These are phyloP conservation scores for Aphaenogaster ashmeadi DNA, from an alignment of 1,140 invertebrate genomes.

Conservation along the genomic window DNA sequence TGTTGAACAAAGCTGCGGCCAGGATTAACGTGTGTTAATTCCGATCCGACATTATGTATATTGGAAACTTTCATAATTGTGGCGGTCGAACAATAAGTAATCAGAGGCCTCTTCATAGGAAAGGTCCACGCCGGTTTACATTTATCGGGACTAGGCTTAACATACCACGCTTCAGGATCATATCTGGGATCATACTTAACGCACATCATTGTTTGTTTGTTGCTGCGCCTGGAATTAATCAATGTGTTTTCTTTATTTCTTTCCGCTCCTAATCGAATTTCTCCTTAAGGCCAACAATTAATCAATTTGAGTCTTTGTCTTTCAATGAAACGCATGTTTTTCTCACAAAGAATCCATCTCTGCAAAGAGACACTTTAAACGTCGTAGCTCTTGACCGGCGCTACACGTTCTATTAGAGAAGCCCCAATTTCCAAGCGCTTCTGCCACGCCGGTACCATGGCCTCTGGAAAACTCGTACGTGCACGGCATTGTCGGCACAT, in stretches of 20 bases:
- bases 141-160: slow-evolving; percentile 80
- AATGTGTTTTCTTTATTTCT: neutral
- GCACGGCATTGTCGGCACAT: slow-evolving; percentile 58
- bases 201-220: slow-evolving; percentile 61
- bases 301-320: neutral
- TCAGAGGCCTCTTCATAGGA: slow-evolving; percentile 80
- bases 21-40: slow-evolving; percentile 76
- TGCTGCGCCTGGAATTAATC: slow-evolving; percentile 68
- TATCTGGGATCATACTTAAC: slow-evolving; percentile 76
- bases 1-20: slow-evolving; percentile 74
- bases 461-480: slow-evolving; percentile 78
- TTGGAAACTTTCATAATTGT: slow-evolving; percentile 71
- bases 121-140: slow-evolving; percentile 82
- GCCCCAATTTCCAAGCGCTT: slow-evolving; percentile 84
- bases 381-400: slow-evolving; percentile 79
- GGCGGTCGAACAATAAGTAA: slow-evolving; percentile 77
- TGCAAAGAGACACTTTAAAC: slow-evolving; percentile 79
- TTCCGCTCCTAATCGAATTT: neutral
- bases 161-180: slow-evolving; percentile 77
- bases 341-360: slow-evolving; percentile 82
- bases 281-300: neutral
- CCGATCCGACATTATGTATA: slow-evolving; percentile 66
- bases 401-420: slow-evolving; percentile 79
- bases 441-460: slow-evolving; percentile 80
- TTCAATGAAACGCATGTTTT: neutral